phyloP scores from a whole-genome alignment of 2,113 vertebrate species.

The Pithys albifrons region DNA sequence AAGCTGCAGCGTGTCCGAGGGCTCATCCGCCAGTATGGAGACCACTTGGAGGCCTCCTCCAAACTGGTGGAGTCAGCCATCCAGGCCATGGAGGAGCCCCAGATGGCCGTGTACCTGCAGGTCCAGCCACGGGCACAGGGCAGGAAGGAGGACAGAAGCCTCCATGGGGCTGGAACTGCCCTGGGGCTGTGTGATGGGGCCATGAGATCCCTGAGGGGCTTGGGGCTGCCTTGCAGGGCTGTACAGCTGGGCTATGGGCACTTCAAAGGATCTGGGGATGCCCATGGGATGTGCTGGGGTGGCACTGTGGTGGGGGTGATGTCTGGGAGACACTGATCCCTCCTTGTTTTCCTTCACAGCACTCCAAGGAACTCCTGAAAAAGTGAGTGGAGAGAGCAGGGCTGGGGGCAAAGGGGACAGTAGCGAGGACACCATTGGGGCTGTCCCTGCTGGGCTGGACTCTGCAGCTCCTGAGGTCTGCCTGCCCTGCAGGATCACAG shows the following conservation, averaged over 20 bases:
- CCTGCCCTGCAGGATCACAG: constrained; percentile 76
- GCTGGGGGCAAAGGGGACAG: neutral
- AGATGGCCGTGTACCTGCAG: constrained; percentile 89
- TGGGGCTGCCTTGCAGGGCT: neutral
- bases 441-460: neutral
- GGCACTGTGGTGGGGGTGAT: neutral
- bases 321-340: neutral
- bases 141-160: neutral
- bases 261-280: neutral
- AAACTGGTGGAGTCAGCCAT: constrained; percentile 88
- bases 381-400: constrained; percentile 79
- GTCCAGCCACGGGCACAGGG: constrained; percentile 19
- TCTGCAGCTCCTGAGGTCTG: neutral
- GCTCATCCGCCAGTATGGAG: constrained; percentile 83
- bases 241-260: neutral
- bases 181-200: neutral
- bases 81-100: constrained; percentile 87
- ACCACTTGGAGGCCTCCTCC: constrained; percentile 84
- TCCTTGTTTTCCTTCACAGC: constrained; percentile 71
- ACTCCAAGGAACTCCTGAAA: constrained; percentile 84
- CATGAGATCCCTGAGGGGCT: accelerated
- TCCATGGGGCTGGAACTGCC: neutral
- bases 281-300: neutral
- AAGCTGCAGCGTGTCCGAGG: constrained; percentile 78
- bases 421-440: neutral